Conservation (phyloP, 2,888 invertebrate species). For the Octodonta nipae region DNA sequence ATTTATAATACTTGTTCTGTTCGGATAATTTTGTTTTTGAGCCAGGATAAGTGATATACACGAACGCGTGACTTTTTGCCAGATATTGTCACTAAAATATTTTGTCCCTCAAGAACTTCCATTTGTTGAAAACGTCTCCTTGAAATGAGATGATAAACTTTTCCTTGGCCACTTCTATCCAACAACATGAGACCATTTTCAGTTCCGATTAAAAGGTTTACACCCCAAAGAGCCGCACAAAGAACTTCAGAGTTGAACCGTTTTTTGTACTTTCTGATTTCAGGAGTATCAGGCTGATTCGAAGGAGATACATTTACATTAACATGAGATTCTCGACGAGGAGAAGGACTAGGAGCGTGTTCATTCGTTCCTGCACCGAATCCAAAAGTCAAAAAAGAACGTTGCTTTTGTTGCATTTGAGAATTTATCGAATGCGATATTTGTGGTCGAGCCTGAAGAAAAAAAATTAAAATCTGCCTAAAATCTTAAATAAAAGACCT, state of each 20-base stretch:
- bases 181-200: slow-evolving; percentile 97
- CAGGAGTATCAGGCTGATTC: slow-evolving; percentile 87
- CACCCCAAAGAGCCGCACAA: slow-evolving; percentile 98
- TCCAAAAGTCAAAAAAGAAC: slow-evolving; percentile 95
- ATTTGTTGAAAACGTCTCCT: slow-evolving; percentile 97
- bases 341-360: too few species aligned
- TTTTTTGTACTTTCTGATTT: slow-evolving; percentile 98
- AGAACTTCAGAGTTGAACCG: slow-evolving; percentile 97
- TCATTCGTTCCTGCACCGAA: slow-evolving; percentile 80
- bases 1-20: slow-evolving; percentile 64
- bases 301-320: slow-evolving; percentile 94
- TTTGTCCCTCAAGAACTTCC: slow-evolving; percentile 99
- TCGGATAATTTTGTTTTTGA: slow-evolving; percentile 95
- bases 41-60: slow-evolving; percentile 98
- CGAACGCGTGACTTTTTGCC: slow-evolving; percentile 98
- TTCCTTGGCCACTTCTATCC: slow-evolving; percentile 97
- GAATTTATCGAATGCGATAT: too few species aligned
- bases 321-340: slow-evolving; percentile 83
- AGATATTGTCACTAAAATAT: slow-evolving; percentile 97
- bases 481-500: too few species aligned
- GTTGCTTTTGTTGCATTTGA: slow-evolving; percentile 95
- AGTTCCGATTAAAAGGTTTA: slow-evolving; percentile 95
- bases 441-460: too few species aligned
- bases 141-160: slow-evolving; percentile 97
- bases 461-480: too few species aligned